Percentiles rank a stretch among this genome's conserved stretches.
These are phyloP conservation scores for Plectrocnemia conspersa DNA, from an alignment of 1,140 invertebrate species.

Conservation along the genomic window DNA sequence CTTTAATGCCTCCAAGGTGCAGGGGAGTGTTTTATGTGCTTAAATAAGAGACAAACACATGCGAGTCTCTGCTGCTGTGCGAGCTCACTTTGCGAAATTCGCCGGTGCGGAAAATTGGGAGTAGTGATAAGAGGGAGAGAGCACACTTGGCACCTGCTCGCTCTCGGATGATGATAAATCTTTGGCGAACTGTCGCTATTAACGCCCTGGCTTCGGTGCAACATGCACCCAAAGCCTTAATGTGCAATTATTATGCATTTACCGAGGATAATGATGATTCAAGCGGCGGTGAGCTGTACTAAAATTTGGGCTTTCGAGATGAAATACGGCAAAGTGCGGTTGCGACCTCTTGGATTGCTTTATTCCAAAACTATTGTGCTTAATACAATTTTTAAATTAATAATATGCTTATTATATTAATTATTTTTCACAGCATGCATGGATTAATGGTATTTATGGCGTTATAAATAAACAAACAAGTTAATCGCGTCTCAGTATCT, in stretches of 20 bases:
- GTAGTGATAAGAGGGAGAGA: too few species aligned
- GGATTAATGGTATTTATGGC: too few species aligned
- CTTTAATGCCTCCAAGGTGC: slow-evolving; percentile 1
- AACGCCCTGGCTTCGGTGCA: slow-evolving; percentile 5
- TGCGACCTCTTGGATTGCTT: too few species aligned
- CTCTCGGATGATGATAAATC: slow-evolving; percentile 13
- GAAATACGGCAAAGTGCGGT: too few species aligned
- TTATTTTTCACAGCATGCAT: too few species aligned
- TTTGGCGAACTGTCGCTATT: slow-evolving; percentile 18
- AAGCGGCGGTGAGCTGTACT: slow-evolving; percentile 10
- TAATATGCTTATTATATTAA: too few species aligned
- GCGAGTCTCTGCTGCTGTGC: background rate
- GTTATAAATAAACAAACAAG: too few species aligned
- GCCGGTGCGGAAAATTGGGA: background rate
- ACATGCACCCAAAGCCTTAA: slow-evolving; percentile 19
- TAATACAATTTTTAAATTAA: too few species aligned
- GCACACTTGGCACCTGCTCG: slow-evolving; percentile 16
- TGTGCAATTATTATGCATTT: slow-evolving; percentile 30
- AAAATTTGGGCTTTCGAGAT: too few species aligned
- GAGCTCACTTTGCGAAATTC: background rate
- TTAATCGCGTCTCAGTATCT: too few species aligned
- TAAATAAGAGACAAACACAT: too few species aligned
- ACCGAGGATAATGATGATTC: slow-evolving; percentile 24
- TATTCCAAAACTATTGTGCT: too few species aligned
- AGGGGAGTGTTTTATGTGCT: background rate